Base-by-base conservation (phyloP, 2,888 invertebrate species). In the Aleiodes alternator region DNA sequence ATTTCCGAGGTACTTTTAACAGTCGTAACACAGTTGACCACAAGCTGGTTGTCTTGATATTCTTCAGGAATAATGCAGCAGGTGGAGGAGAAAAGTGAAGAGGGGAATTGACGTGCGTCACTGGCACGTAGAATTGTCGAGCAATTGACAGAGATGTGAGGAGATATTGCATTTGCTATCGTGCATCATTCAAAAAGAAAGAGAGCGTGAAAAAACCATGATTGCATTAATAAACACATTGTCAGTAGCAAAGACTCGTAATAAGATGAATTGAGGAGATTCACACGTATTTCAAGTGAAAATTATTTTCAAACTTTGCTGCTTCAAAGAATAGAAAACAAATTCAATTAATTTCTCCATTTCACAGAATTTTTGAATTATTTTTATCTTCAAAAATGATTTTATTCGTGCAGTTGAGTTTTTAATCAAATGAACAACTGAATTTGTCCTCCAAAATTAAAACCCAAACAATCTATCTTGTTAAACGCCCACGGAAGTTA, bases 401-500 rank as follows among this genome's bases (percentile, higher is more conserved):
- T 38, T 8, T 0, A 38, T 38, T 7, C 38, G 38, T 38, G 8
- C 6, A 38, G 3, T 43, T 9, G 7, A 43, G 3, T 43, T 43
- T 43, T 43, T 43, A 9, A 43, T 43, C 7, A 43, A 43, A 68
- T 51, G 11, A 51, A 68, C n/a, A 59, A 48, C 43, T 1, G 12
- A 71, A 57, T 51, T 31, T 11, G 59, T 53, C 69, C 56, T 57
- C 51, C 57, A 69, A 69, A 69, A 48, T 31, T 34, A 16, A 23
- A 34, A 23, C 23, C 29, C 14, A 51, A 69, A 73, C n/a, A 51
- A 68, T 72, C 34, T 55, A 64, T 29, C 43, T 68, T 38, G 29
- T 59, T 57, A 8, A 34, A 29, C 69, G 53, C 43, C 69, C 16
- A 70, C 61, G 59, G 69, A 74, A 69, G 69, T 74, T 59, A 74